Base-by-base conservation (phyloP, 2,113 vertebrate genomes). In the Nycticebus coucang region DNA sequence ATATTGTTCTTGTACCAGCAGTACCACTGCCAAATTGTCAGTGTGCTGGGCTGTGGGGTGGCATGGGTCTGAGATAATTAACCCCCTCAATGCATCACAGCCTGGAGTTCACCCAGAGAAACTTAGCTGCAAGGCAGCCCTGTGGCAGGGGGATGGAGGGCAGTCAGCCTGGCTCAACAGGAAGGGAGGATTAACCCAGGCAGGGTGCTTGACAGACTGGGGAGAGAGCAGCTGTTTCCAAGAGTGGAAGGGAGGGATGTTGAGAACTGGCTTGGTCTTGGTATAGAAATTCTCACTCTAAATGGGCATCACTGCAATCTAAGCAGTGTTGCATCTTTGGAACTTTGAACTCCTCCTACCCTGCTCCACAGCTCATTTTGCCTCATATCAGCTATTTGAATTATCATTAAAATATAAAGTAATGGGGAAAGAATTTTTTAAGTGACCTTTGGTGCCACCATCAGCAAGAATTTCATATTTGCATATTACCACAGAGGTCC, bases 61-160 rank as follows among this genome's bases (percentile, higher is more conserved):
- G 98, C 97, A 64, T 0, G 95, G 97, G 97, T 96, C 98, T 98
- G 93, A 66, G 97, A 95, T 98, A 99, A 98, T 99, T 98, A 99
- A 98, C 98, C 98, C 98, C 98, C 21, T 81, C 79, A 6, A 4
- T 33, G 55, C 19, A 84, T 80, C 91, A 93, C 66, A 78, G 83
- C 60, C 79, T 95, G 94, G 94, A 96, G 74, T 68, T 95, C 55
- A 57, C 60, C 68, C 92, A 95, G 90, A 82, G 81, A 97, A 96
- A 77, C 55, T 33, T 41, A 91, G 78, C 87, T 96, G 30, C 68
- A 64, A 87, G 86, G 45, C 82, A 72, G 81, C 68, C 28, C 78
- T 9, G 4, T 69, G 86, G 60, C 62, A 64, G 71, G 66, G 57
- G 75, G 68, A 22, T 30, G 13, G 87, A 71, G 59, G 18, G 26